Evolutionary conservation across 2,888 invertebrate genomes (phyloP).

Genomic region (Chymomyza caudatula): DNA sequence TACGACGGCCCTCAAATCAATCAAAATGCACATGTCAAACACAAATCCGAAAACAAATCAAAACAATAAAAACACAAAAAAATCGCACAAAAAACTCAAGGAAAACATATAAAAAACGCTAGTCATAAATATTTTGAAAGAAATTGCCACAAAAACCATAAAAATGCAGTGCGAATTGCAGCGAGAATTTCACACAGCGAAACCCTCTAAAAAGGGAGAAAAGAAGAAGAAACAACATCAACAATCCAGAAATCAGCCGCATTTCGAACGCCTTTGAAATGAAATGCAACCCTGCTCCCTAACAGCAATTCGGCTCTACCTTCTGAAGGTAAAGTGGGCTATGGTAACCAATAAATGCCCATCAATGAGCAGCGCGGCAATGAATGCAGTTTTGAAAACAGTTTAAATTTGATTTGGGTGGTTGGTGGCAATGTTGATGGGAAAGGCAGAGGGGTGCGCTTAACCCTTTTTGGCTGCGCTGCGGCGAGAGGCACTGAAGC

Average conservation of each 20-base stretch:
- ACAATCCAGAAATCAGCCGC: conserved; percentile 37
- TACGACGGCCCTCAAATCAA: conserved; percentile 48
- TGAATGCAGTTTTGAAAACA: conserved; percentile 71
- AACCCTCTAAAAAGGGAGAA: conserved; percentile 5
- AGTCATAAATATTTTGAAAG: conserved; percentile 67
- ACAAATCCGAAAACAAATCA: conserved; percentile 48
- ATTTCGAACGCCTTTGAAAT: conserved; percentile 8
- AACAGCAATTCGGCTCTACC: background rate
- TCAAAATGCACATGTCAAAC: conserved; percentile 52
- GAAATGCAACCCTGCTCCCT: background rate
- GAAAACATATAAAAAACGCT: conserved; percentile 44
- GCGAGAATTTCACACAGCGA: conserved; percentile 48
- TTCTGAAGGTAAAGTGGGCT: conserved; percentile 8
- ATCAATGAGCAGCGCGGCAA: conserved; percentile 49
- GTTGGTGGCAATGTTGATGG: background rate
- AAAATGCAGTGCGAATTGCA: conserved; percentile 71
- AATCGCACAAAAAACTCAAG: conserved; percentile 22
- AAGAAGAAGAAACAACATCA: conserved; percentile 7
- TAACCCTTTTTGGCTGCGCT: conserved; percentile 44
- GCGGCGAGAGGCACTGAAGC: conserved; percentile 59
- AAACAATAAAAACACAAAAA: conserved; percentile 41
- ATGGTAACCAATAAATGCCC: conserved; percentile 62
- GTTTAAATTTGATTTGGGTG: conserved; percentile 72
- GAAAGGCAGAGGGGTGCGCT: conserved; percentile 15
- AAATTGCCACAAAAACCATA: conserved; percentile 46